Evolutionary conservation across 2,113 vertebrate genomes (phyloP), one percentile per base, ranked within the genome.

Genomic region (Coturnix japonica): DNA sequence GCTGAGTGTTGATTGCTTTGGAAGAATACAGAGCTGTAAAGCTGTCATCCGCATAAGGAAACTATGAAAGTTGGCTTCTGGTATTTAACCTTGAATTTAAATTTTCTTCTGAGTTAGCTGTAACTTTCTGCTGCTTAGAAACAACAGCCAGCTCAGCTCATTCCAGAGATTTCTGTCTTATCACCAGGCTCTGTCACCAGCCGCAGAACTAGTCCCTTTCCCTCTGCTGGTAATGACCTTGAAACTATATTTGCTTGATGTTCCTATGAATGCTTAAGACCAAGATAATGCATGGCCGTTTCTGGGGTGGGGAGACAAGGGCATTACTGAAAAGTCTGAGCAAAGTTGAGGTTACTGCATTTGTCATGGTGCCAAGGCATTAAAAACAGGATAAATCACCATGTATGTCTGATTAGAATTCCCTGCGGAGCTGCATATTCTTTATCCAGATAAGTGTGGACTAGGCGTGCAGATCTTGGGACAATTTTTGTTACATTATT

Each of bases 141-240:
- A 85, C 90, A 90, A 3, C 65, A 76, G 4, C 85, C 76, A 85
- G 85, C 83, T 84, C 71, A 90, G 89, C 90, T 95, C 81, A n/a
- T 93, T 95, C 70, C 76, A 85, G 70, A 66, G n/a, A 89, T 89
- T 77, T 94, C 89, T 94, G 54, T 39, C 49, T 96, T 95, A 80
- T 96, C 91, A 89, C 59, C 64, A 85, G 54, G 28, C 87, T 79
- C 43, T 83, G 43, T 88, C 69, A 82, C 76, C 46, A 88, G 76
- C 64, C 35, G 43, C 57, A 83, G 86, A 78, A 75, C n/a, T 16
- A 49, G 53, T 31, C 66, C 60, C 90, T n/a, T 81, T 46, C 82
- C 19, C 11, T 92, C 39, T 79, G 18, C 0, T 54, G 20, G 2
- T 53, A 22, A 33, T 26, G 74, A 94, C 91, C 94, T 96, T 91